A percentile compares a stretch with the other conserved stretches of the same genome.
Conservation (phyloP, 2,113 vertebrate species). For the Chrysochloris asiatica region DNA sequence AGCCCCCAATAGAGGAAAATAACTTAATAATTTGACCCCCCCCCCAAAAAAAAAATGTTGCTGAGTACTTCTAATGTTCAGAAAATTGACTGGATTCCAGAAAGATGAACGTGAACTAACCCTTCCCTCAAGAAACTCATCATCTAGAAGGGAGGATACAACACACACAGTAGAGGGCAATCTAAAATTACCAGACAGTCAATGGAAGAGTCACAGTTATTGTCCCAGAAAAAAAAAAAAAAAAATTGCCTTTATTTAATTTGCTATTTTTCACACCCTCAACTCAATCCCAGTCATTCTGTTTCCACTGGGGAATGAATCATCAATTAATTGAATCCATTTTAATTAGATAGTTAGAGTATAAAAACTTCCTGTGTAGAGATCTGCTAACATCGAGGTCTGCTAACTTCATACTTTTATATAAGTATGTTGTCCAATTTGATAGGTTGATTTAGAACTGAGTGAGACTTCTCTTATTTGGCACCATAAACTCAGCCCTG, state of each 20-base stretch:
- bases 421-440: neutral
- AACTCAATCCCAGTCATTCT: neutral
- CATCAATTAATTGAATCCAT: neutral
- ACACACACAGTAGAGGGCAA: neutral
- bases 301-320: neutral
- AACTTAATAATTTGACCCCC: neutral
- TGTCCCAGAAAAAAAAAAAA: neutral
- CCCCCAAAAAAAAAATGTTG: neutral
- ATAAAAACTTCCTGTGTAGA: neutral
- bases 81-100: neutral
- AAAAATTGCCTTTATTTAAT: neutral
- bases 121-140: neutral
- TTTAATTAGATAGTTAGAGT: neutral
- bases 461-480: neutral
- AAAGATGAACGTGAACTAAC: neutral
- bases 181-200: neutral
- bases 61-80: neutral
- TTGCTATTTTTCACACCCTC: neutral
- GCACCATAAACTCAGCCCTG: neutral
- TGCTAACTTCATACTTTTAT: neutral
- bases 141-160: neutral
- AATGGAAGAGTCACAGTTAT: neutral
- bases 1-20: neutral
- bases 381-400: neutral
- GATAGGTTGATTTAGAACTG: neutral